Base-by-base conservation (phyloP, 2,113 vertebrate genomes). In the Hiodon alosoides region DNA sequence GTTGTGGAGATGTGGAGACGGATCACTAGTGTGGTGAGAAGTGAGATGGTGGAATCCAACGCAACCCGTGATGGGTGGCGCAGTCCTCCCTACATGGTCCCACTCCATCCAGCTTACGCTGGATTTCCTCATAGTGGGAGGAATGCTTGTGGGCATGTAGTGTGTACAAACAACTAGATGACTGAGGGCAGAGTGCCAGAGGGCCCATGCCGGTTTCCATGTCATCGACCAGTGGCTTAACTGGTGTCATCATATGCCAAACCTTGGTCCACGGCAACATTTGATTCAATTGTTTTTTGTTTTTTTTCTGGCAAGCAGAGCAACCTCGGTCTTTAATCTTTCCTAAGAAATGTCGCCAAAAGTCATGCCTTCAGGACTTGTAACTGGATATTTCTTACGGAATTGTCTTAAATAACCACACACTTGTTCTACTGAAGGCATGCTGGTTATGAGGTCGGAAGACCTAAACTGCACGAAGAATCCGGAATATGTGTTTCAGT, bases 381-480 rank as follows among this genome's bases (percentile, higher is more conserved):
- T 58, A 78, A 79, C 71, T 71, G 54, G 53, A 80, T 76, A 76
- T 46, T 66, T 69, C 77, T 17, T 48, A 4, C 61, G 66, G 75
- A 79, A 67, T 77, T 69, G 31, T 68, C 52, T 76, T 75, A 73
- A 74, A 83, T 80, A 79, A 76, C 31, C n/a, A 79, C 68, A 73
- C n/a, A 59, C 67, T 76, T 77, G 74, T 59, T 77, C 53, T 74
- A 13, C 47, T 16, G 31, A 17, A 65, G 66, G 73, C 72, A 31
- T 76, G 75, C 17, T 64, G 17, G 71, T 16, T 69, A 4, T 8
- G n/a, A 54, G n/a, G 51, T n/a, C 16, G 13, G 59, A 67, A 47
- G 55, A 59, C 58, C 2, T 31, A 58, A 58, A 57, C 68, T 55
- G n/a, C 14, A 4, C n/a, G 2, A 70, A n/a, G 52, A 70, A 59